phyloP scores from a whole-genome alignment of 2,888 invertebrate genomes.

The Drosophila anomalata region DNA sequence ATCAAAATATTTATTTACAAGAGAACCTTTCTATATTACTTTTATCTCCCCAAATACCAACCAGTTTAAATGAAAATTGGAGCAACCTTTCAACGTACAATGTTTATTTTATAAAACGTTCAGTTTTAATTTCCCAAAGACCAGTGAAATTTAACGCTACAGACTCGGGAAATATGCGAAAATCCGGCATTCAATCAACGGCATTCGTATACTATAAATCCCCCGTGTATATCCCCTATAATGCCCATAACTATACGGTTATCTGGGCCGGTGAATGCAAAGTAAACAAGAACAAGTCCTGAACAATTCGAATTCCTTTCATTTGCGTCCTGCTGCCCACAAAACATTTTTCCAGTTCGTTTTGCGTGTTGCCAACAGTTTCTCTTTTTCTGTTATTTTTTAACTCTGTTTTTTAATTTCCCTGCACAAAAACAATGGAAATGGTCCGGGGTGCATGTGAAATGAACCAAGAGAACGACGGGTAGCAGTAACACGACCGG shows the following conservation, averaged over 20 bases:
- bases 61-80: neutral
- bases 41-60: neutral
- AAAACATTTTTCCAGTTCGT: slow-evolving; percentile 36
- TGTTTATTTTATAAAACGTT: slow-evolving; percentile 8
- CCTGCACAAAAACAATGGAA: slow-evolving; percentile 66
- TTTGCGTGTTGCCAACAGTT: slow-evolving; percentile 18
- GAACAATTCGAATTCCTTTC: slow-evolving; percentile 38
- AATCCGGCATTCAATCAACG: slow-evolving; percentile 42
- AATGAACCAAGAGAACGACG: slow-evolving; percentile 57
- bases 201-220: slow-evolving; percentile 31
- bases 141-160: slow-evolving; percentile 3
- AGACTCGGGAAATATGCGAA: slow-evolving; percentile 14
- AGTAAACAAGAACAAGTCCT: slow-evolving; percentile 26
- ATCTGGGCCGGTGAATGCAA: slow-evolving; percentile 24
- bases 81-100: neutral
- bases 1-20: too few relatives aligned
- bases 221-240: slow-evolving; percentile 30
- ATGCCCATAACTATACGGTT: slow-evolving; percentile 41
- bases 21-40: too few relatives aligned
- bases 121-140: slow-evolving; percentile 25
- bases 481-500: slow-evolving; percentile 46
- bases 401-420: slow-evolving; percentile 59
- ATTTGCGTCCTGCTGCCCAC: slow-evolving; percentile 42
- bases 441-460: slow-evolving; percentile 72
- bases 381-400: neutral